Evolutionary conservation across 2,113 vertebrate genomes (phyloP), one percentile per base, ranked within the genome.

Genomic region (Dryoscopus gambensis): DNA sequence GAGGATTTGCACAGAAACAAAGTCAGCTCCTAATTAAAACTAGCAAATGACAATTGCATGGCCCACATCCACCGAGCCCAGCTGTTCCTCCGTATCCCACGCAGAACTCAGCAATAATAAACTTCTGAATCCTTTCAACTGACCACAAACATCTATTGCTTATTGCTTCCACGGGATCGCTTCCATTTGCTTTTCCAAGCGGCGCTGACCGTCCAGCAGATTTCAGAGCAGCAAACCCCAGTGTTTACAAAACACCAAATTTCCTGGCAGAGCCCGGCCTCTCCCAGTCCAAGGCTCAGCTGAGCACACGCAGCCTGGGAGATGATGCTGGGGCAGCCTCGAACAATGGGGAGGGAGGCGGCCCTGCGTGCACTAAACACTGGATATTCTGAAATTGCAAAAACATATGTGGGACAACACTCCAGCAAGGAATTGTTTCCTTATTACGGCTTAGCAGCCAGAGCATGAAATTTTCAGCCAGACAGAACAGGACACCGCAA

Each of bases 131-230:
- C 91, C 76, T 92, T 93, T 67, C 63, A 75, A 95, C 76, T 46
- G 87, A 88, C 92, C 93, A 46, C 82, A 87, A 69, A 25, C 50
- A 52, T 90, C 84, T 74, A 75, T 3, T 91, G 81, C 81, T 91
- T 89, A 89, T 40, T 56, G 80, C 83, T 92, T 79, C 77, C 92
- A 76, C 12, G 37, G 59, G 78, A 94, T n/a, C 35, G 76, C 76
- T 92, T 73, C 80, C 92, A 91, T 84, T 81, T 42, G 87, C 71
- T 84, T 78, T 74, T 6, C 80, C 84, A 67, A 90, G 75, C 19
- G 74, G 89, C 6, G 85, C 93, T 96, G 97, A 94, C 89, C 93
- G 52, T 85, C 59, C 7, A 87, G 75, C 88, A 90, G 89, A 60
- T 40, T 78, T 87, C 60, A 63, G 71, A 81, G 60, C 80, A 68